phyloP scores from a whole-genome alignment of 1,140 invertebrate species.

The Temnothorax curvispinosus region DNA sequence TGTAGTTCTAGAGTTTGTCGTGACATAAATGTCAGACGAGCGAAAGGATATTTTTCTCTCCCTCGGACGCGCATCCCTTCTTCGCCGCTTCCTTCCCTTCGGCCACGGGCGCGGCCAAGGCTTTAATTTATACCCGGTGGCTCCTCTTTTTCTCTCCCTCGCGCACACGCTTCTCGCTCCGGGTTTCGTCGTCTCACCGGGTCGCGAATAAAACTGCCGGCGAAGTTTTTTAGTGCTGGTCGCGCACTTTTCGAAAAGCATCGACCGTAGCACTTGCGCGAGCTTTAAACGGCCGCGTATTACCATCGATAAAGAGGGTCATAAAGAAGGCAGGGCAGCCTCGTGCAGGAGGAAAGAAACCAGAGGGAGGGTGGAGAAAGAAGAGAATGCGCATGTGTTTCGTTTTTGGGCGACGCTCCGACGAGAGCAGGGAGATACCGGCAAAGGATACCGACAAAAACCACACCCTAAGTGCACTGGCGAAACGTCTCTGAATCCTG shows the following conservation, averaged over 20 bases:
- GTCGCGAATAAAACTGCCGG: slow-evolving; percentile 44
- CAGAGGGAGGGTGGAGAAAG: background rate
- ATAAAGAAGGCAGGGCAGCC: slow-evolving; percentile 51
- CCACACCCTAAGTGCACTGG: background rate
- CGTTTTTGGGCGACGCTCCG: slow-evolving; percentile 25
- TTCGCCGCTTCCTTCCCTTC: slow-evolving; percentile 9
- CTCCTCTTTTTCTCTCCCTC: slow-evolving; percentile 13
- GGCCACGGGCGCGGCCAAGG: slow-evolving; percentile 13
- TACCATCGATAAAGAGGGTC: slow-evolving; percentile 67
- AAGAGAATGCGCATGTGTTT: slow-evolving; percentile 41
- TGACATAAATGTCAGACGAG: slow-evolving; percentile 52
- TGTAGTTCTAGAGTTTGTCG: slow-evolving; percentile 40
- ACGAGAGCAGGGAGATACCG: background rate
- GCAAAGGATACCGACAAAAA: slow-evolving; percentile 12
- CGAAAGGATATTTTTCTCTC: slow-evolving; percentile 52
- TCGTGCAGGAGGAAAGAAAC: slow-evolving; percentile 12
- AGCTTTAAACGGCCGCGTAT: slow-evolving; percentile 65
- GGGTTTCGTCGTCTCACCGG: slow-evolving; percentile 15
- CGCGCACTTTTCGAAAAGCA: slow-evolving; percentile 68
- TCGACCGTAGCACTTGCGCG: slow-evolving; percentile 38
- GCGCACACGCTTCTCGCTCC: background rate
- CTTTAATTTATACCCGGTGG: slow-evolving; percentile 53
- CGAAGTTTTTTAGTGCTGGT: slow-evolving; percentile 69
- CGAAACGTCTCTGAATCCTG: slow-evolving; percentile 20
- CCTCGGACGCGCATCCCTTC: background rate